Conservation (phyloP, 2,113 vertebrate genomes). For the Chlamydotis undulata region DNA sequence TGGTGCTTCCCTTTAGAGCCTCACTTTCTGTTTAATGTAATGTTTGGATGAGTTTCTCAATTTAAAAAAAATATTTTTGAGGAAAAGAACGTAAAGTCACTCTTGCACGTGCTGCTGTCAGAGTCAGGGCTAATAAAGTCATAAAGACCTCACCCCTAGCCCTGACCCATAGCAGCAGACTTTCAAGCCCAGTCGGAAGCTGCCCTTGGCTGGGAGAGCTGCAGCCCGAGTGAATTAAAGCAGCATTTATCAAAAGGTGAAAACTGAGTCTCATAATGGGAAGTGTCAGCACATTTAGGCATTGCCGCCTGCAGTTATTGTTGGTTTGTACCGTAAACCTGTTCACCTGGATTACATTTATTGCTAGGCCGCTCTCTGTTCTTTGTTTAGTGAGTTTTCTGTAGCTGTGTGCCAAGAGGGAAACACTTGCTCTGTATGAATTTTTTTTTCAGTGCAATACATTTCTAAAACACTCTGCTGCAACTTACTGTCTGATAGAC, state of each 20-base stretch:
- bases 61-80: neutral
- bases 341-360: slow-evolving; percentile 35
- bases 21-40: neutral
- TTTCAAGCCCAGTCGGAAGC: neutral
- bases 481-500: neutral
- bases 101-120: neutral
- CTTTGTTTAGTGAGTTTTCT: slow-evolving; percentile 36
- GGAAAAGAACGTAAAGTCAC: neutral
- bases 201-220: neutral
- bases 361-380: neutral
- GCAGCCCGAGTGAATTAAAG: slow-evolving; percentile 16
- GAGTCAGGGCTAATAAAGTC: neutral
- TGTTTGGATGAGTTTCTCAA: neutral
- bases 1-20: neutral
- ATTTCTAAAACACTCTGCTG: slow-evolving; percentile 19
- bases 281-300: slow-evolving; percentile 32
- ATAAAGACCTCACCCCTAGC: neutral
- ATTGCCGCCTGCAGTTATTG: neutral
- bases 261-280: neutral
- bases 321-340: neutral
- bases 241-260: slow-evolving; percentile 40
- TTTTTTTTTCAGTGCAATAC: neutral
- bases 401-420: neutral
- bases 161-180: neutral
- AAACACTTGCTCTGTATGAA: neutral